phyloP scores from a whole-genome alignment of 2,113 vertebrate genomes.

The Tonatia bakeri region DNA sequence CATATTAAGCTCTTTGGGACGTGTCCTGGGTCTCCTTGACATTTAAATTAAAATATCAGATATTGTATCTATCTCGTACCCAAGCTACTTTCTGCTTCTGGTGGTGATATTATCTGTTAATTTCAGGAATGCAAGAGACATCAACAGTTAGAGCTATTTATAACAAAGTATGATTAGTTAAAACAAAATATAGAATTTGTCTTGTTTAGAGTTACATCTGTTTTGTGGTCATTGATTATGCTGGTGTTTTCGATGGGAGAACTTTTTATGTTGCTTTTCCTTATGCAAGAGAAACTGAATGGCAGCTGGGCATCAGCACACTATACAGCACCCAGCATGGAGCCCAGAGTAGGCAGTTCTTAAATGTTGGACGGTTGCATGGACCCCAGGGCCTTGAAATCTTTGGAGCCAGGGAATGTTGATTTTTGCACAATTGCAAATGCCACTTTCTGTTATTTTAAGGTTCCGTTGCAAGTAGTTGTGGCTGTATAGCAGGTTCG shows the following conservation, averaged over 20 bases:
- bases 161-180: not conserved
- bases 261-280: not conserved
- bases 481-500: not conserved
- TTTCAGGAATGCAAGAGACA: not conserved
- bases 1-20: conserved; percentile 11
- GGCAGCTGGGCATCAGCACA: not conserved
- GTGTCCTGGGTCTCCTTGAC: conserved; percentile 22
- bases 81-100: not conserved
- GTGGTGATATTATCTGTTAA: not conserved
- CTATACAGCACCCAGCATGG: not conserved
- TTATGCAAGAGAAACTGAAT: not conserved
- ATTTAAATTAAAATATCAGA: conserved; percentile 32
- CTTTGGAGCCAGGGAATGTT: not conserved
- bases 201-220: not conserved
- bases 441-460: not conserved
- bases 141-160: not conserved
- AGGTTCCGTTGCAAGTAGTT: not conserved
- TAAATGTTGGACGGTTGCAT: not conserved
- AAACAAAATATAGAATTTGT: not conserved
- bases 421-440: not conserved
- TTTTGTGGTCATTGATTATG: not conserved
- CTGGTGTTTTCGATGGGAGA: not conserved
- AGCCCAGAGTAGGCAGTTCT: not conserved
- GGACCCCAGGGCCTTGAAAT: not conserved
- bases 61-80: not conserved